phyloP scores from a whole-genome alignment of 2,113 vertebrate genomes.

The Entomyzon cyanotis region DNA sequence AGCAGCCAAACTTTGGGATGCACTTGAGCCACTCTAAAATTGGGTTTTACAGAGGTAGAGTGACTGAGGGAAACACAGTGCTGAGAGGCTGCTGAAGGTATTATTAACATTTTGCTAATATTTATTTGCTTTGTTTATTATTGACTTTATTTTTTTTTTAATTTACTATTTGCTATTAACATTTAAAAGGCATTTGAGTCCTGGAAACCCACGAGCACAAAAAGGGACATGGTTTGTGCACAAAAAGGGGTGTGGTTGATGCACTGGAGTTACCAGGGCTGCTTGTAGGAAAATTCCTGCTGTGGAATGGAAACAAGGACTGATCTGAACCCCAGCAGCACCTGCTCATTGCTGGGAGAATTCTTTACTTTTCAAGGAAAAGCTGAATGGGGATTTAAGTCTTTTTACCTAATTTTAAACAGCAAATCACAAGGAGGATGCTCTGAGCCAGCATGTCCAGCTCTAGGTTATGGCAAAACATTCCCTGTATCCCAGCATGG shows the following conservation, averaged over 20 bases:
- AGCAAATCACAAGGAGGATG: no score
- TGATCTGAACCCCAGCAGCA: not conserved
- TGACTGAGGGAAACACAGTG: not conserved
- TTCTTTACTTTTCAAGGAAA: not conserved
- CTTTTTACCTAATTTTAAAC: no score
- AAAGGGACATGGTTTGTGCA: no score
- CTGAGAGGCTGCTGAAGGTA: not conserved
- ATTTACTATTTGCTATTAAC: not conserved
- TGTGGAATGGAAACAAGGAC: not conserved
- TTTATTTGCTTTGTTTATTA: no score
- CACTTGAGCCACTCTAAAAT: not conserved
- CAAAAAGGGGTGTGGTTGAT: not conserved
- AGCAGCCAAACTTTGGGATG: not conserved
- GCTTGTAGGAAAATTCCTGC: not conserved
- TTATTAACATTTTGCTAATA: not conserved
- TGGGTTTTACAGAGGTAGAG: not conserved
- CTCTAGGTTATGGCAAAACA: no score
- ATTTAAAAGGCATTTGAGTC: not conserved
- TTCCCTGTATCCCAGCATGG: no score
- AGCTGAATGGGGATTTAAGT: not conserved
- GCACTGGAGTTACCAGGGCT: not conserved
- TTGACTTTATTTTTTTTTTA: no score
- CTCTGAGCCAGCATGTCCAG: no score
- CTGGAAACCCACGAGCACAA: not conserved
- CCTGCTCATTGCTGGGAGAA: not conserved